Evolutionary conservation across 2,888 invertebrate genomes (phyloP).

Genomic region (Nomada ruficornis): DNA sequence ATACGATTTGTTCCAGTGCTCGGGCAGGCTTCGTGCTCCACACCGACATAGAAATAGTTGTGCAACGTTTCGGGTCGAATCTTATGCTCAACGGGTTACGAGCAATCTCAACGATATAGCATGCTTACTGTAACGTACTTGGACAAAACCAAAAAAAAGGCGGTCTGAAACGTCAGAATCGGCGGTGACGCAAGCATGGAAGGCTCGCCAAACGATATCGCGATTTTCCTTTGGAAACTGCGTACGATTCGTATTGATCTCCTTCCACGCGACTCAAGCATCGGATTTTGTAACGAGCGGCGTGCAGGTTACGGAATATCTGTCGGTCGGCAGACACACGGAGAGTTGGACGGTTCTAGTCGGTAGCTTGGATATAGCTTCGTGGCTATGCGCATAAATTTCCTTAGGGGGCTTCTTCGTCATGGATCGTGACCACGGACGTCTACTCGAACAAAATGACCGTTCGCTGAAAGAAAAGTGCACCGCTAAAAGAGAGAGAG

Average conservation of each 20-base stretch:
- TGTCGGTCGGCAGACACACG: conserved; percentile 21
- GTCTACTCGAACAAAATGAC: conserved; percentile 64
- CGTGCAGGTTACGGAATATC: conserved; percentile 48
- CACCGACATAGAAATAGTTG: background rate
- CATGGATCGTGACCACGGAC: conserved; percentile 65
- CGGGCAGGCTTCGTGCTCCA: background rate
- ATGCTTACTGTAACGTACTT: too few relatives aligned
- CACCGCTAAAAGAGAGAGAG: conserved; percentile 3
- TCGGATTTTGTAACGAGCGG: conserved; percentile 31
- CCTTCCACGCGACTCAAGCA: conserved; percentile 28
- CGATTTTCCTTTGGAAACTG: conserved; percentile 25
- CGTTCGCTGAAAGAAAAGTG: conserved; percentile 50
- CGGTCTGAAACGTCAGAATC: background rate
- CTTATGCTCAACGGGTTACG: background rate
- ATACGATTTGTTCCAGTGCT: conserved; percentile 12
- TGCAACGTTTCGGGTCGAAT: background rate
- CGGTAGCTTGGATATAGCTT: conserved; percentile 46
- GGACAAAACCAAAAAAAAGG: too few relatives aligned
- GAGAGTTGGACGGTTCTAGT: conserved; percentile 35
- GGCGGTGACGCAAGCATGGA: conserved; percentile 1
- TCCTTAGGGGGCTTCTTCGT: conserved; percentile 69
- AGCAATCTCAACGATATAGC: background rate
- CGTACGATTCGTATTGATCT: conserved; percentile 38
- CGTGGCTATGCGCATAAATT: conserved; percentile 66
- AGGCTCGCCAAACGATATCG: conserved; percentile 6